These are phyloP conservation scores for Drosophila anomalata DNA, from an alignment of 2,888 invertebrate genomes.

Conservation along the genomic window DNA sequence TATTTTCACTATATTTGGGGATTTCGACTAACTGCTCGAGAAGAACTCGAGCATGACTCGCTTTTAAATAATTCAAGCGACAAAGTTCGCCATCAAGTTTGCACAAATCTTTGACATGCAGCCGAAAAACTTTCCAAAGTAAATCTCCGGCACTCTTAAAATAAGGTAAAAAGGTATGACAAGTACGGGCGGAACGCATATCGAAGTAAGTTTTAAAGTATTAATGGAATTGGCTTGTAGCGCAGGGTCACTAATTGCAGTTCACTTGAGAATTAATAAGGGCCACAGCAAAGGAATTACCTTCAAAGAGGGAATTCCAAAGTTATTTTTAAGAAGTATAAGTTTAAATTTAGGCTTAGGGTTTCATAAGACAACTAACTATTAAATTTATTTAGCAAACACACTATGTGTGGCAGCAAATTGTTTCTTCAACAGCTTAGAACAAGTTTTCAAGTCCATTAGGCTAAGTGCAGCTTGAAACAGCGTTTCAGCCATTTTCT, in stretches of 20 bases:
- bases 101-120: slow-evolving; percentile 32
- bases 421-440: neutral
- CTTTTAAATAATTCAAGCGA: slow-evolving; percentile 37
- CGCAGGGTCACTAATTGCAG: slow-evolving; percentile 10
- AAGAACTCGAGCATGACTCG: slow-evolving; percentile 3
- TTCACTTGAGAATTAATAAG: neutral
- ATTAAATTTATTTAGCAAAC: neutral
- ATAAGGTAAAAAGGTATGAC: slow-evolving; percentile 11
- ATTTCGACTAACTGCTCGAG: neutral
- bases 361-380: neutral
- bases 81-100: slow-evolving; percentile 27
- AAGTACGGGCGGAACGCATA: neutral
- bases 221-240: slow-evolving; percentile 17
- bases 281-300: neutral
- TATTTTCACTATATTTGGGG: neutral
- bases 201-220: slow-evolving; percentile 9
- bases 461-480: neutral
- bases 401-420: neutral
- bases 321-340: no score
- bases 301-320: neutral
- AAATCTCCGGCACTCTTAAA: slow-evolving; percentile 6
- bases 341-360: no score
- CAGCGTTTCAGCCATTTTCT: slow-evolving; percentile 23
- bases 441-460: neutral
- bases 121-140: slow-evolving; percentile 24